Conservation (phyloP, 1,140 invertebrate genomes). For the Apis dorsata region DNA sequence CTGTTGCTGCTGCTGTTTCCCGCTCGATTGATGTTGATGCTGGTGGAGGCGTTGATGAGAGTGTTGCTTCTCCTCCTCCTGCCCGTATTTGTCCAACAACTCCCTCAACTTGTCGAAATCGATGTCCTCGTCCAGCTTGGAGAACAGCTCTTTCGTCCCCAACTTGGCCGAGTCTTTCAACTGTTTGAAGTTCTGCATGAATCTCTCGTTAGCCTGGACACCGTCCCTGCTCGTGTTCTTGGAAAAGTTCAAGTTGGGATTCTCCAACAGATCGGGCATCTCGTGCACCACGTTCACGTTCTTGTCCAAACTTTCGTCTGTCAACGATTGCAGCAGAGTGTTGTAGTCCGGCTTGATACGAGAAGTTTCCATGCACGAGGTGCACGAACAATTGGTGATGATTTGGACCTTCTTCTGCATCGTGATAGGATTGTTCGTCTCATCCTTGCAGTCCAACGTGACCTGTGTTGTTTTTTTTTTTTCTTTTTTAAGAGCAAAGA, state of each 20-base stretch:
- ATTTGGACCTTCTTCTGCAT: constrained; percentile 84
- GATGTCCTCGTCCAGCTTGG: constrained; percentile 71
- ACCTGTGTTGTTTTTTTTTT: constrained; percentile 75
- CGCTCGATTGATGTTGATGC: constrained; percentile 59
- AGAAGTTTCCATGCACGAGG: constrained; percentile 80
- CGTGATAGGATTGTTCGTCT: constrained; percentile 79
- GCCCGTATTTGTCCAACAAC: constrained; percentile 69
- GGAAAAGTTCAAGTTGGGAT: constrained; percentile 74
- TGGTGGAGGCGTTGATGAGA: constrained; percentile 66
- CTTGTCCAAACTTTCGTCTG: constrained; percentile 73
- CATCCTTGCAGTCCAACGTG: constrained; percentile 81
- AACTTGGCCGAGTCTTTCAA: constrained; percentile 72
- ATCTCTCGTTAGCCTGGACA: constrained; percentile 71
- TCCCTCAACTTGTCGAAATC: constrained; percentile 74
- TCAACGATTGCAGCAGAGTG: constrained; percentile 71
- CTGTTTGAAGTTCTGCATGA: constrained; percentile 74
- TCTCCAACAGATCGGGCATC: constrained; percentile 75
- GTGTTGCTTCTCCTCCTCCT: constrained; percentile 64
- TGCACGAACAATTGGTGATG: constrained; percentile 84
- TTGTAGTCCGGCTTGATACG: constrained; percentile 78
- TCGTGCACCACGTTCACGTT: constrained; percentile 73
- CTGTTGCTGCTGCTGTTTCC: constrained; percentile 66
- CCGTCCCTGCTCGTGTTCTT: constrained; percentile 72
- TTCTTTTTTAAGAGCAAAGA: too few species aligned
- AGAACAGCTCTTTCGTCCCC: constrained; percentile 69